These are phyloP conservation scores for Zophobas morio DNA, from an alignment of 1,140 invertebrate species.

Conservation along the genomic window DNA sequence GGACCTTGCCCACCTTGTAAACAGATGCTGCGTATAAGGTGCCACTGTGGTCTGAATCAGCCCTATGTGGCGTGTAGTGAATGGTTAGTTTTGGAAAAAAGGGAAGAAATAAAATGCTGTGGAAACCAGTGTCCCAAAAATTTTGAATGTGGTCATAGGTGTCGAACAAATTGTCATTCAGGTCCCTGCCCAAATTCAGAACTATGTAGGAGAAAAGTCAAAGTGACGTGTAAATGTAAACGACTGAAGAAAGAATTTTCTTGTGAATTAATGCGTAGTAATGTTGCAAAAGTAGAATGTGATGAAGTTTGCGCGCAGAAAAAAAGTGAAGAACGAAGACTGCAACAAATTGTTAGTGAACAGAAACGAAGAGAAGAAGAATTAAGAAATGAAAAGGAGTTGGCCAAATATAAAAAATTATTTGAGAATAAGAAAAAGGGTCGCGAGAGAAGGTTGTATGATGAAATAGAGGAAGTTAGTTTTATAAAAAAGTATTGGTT, in stretches of 20 bases:
- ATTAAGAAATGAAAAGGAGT: conserved; percentile 76
- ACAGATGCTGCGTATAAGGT: conserved; percentile 79
- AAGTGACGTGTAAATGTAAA: conserved; percentile 84
- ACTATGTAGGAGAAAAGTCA: conserved; percentile 85
- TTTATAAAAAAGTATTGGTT: conserved; percentile 68
- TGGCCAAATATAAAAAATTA: conserved; percentile 82
- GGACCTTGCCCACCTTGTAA: conserved; percentile 79
- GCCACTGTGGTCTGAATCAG: conserved; percentile 85
- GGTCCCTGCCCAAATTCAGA: conserved; percentile 79
- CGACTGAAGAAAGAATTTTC: conserved; percentile 83
- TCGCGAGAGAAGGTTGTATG: conserved; percentile 67
- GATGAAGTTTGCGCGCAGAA: conserved; percentile 75
- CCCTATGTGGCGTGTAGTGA: conserved; percentile 82
- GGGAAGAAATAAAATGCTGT: conserved; percentile 77
- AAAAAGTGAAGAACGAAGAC: conserved; percentile 70
- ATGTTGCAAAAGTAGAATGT: conserved; percentile 72
- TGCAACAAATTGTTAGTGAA: conserved; percentile 70
- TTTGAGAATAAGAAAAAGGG: conserved; percentile 74
- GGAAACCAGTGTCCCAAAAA: conserved; percentile 89
- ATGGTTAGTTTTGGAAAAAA: conserved; percentile 72
- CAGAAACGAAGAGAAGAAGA: conserved; percentile 74
- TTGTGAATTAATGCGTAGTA: conserved; percentile 76
- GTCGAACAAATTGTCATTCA: conserved; percentile 82
- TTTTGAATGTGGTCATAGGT: conserved; percentile 83
- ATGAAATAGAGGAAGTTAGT: conserved; percentile 65